phyloP scores from a whole-genome alignment of 1,140 invertebrate genomes.

The Hylyphantes graminicola region DNA sequence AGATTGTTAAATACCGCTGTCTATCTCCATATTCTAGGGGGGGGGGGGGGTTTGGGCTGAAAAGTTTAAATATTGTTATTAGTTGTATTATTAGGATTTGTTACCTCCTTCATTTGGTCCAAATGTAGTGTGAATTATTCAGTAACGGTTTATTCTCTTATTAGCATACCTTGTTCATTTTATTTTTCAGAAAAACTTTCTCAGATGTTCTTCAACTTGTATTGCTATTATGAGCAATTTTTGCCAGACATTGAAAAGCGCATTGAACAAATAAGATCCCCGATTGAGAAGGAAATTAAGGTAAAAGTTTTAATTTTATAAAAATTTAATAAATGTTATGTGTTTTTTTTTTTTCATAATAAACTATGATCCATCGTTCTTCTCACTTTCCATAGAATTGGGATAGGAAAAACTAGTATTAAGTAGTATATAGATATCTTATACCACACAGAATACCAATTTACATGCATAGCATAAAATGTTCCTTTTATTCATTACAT shows the following conservation, averaged over 20 bases:
- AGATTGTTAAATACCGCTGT: too few relatives aligned
- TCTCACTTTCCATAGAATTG: too few relatives aligned
- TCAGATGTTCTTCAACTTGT: conserved; percentile 84
- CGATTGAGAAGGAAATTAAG: conserved; percentile 91
- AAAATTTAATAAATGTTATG: neutral
- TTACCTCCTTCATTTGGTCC: too few relatives aligned
- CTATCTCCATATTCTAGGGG: too few relatives aligned
- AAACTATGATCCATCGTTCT: neutral
- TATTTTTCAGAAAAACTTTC: conserved; percentile 71
- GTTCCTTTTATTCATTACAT: too few relatives aligned
- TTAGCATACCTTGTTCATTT: conserved; percentile 38
- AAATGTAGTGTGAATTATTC: neutral
- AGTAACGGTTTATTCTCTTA: neutral
- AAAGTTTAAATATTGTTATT: too few relatives aligned
- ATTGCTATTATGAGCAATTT: conserved; percentile 89
- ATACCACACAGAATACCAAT: too few relatives aligned
- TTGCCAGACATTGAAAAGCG: conserved; percentile 73
- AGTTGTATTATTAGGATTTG: too few relatives aligned
- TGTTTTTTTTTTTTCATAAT: neutral
- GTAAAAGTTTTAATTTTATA: conserved; percentile 60
- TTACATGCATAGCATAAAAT: too few relatives aligned
- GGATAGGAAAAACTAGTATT: too few relatives aligned
- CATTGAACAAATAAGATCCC: conserved; percentile 76
- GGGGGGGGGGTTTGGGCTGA: too few relatives aligned
- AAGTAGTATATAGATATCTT: too few relatives aligned